Conservation (phyloP, 1,140 invertebrate genomes). For the Conus ventricosus region DNA sequence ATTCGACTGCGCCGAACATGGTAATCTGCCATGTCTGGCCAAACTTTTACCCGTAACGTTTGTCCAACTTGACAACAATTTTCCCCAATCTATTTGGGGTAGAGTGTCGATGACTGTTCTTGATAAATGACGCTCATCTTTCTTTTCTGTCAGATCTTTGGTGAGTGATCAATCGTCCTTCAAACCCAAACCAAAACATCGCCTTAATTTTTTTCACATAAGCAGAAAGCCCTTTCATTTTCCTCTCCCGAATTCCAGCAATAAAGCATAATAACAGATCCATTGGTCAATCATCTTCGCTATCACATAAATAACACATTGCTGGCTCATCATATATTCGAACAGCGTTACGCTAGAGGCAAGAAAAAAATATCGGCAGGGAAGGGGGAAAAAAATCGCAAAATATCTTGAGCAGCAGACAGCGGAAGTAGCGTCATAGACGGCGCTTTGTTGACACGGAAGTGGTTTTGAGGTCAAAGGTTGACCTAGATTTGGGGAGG, state of each 20-base stretch:
- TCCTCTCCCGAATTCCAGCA: background rate
- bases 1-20: conserved; percentile 33
- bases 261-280: background rate
- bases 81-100: background rate
- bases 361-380: background rate
- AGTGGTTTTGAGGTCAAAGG: conserved; percentile 7
- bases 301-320: background rate
- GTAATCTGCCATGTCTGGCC: conserved; percentile 25
- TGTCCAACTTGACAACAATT: background rate
- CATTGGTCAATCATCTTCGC: background rate
- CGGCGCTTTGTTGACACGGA: conserved; percentile 33
- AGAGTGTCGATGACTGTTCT: background rate
- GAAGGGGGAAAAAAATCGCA: background rate
- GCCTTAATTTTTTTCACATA: background rate
- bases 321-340: background rate
- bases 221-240: background rate
- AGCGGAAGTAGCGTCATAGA: conserved; percentile 16
- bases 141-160: background rate
- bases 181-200: background rate
- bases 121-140: background rate
- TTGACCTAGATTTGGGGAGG: conserved; percentile 17
- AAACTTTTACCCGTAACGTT: background rate
- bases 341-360: background rate
- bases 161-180: background rate
- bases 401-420: background rate